phyloP scores from a whole-genome alignment of 2,888 invertebrate genomes.

The Mythimna vitellina region DNA sequence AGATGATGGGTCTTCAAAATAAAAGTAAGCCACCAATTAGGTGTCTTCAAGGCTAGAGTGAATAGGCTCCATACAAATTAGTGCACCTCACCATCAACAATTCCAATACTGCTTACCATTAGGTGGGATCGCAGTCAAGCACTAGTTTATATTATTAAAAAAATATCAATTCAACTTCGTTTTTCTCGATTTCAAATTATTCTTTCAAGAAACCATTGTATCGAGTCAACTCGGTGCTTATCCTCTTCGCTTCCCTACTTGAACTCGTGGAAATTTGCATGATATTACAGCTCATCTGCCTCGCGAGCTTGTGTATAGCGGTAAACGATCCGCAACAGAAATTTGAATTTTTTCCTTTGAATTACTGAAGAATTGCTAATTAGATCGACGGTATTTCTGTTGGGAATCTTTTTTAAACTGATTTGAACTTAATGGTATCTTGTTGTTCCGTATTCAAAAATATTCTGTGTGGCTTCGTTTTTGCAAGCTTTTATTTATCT shows the following conservation, averaged over 20 bases:
- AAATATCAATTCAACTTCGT: background rate
- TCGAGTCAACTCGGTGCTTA: constrained; percentile 39
- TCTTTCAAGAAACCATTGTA: constrained; percentile 34
- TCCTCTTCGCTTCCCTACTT: constrained; percentile 52
- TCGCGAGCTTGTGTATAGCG: constrained; percentile 74
- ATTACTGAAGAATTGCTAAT: constrained; percentile 75
- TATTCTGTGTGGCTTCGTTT: constrained; percentile 41
- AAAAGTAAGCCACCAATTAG: background rate
- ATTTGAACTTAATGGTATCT: constrained; percentile 63
- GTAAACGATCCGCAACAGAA: constrained; percentile 81
- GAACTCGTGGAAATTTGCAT: constrained; percentile 84
- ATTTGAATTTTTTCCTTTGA: constrained; percentile 76
- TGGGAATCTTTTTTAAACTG: constrained; percentile 57
- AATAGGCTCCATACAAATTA: too few relatives aligned
- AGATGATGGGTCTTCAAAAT: too few relatives aligned
- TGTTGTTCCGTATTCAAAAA: constrained; percentile 47
- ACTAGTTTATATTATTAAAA: too few relatives aligned
- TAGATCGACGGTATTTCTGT: constrained; percentile 64
- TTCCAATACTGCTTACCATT: too few relatives aligned
- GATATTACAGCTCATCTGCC: constrained; percentile 83
- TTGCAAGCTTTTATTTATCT: background rate
- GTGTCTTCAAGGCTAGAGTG: too few relatives aligned
- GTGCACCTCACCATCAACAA: too few relatives aligned
- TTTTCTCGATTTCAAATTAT: constrained; percentile 4
- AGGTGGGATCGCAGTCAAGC: too few relatives aligned